Evolutionary conservation across 2,113 vertebrate genomes (phyloP).

Genomic region (Paedocypris sp.): DNA sequence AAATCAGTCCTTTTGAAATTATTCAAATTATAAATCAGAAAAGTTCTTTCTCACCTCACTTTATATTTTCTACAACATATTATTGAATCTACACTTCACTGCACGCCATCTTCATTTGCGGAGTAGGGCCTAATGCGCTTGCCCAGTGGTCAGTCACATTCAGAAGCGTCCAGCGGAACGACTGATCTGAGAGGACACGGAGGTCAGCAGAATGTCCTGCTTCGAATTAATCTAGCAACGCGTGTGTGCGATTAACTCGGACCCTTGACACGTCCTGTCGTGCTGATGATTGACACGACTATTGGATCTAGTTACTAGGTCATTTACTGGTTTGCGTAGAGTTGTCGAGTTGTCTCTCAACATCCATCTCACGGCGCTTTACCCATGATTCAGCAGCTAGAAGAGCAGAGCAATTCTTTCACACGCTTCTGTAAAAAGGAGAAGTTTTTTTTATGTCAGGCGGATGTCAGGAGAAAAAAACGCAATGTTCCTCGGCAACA

Average conservation of each 20-base stretch:
- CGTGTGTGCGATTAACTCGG: background rate
- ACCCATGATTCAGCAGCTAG: background rate
- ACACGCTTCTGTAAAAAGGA: background rate
- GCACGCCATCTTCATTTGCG: background rate
- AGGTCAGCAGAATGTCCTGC: background rate
- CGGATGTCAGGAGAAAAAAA: no score
- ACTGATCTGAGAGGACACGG: background rate
- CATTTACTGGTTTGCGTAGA: background rate
- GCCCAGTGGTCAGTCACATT: conserved; percentile 2
- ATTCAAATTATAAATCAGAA: no score
- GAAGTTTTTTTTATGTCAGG: no score
- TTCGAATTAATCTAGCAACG: conserved; percentile 1
- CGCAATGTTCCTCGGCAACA: background rate
- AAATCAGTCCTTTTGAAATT: no score
- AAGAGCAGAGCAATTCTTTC: background rate
- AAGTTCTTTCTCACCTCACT: no score
- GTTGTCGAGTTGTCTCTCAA: background rate
- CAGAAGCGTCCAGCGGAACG: background rate
- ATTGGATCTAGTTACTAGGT: background rate
- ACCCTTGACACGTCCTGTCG: background rate
- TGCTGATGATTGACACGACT: background rate
- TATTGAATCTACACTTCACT: no score
- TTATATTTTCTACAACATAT: no score
- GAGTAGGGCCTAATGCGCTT: background rate
- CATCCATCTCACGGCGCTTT: background rate